Evolutionary conservation across 2,888 invertebrate genomes (phyloP), one percentile per base, ranked within the genome.

Genomic region (Morpho helenor): DNA sequence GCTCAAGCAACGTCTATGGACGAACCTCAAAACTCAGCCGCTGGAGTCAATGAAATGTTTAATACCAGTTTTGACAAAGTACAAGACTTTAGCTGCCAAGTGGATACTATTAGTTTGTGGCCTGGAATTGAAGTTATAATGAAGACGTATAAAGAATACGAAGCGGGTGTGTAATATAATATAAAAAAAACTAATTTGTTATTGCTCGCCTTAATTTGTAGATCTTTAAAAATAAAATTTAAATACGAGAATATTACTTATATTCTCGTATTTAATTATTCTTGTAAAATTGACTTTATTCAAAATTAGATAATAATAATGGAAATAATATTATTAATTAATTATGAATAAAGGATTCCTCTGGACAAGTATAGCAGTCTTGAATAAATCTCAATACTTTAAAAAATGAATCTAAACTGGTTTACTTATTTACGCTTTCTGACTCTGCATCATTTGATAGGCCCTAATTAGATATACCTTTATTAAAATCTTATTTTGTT

Each of bases 61-160:
- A 63, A 53, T 22, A 70, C 67, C 10, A 51, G 56, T 7, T 61
- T 59, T 2, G 68, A 63, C 22, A 71, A 63, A 60, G 68, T 63
- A 2, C 69, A 70, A 50, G 81, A 87, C 49, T 67, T 75, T 9
- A 67, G 71, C 8, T 80, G 84, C 54, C 86, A 86, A 67, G 78
- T 73, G 7, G 75, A 75, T 1, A 73, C 73, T 50, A 43, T 56
- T 2, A 60, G 69, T 9, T 69, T 72, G 42, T 93, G 93, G 93
- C 86, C 91, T 0, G 92, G 91, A 0, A 68, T 92, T 6, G 84
- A 91, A 49, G 81, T 81, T 7, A 69, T 93, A n/a, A 77, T 89
- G 58, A 87, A 82, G 65, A 87, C 85, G 46, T 93, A 92, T 71
- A 89, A 82, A 67, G 85, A 84, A 64, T 92, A 87, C 75, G 89